Conservation (phyloP, 2,888 invertebrate genomes). For the Trissoscelio sp. region DNA sequence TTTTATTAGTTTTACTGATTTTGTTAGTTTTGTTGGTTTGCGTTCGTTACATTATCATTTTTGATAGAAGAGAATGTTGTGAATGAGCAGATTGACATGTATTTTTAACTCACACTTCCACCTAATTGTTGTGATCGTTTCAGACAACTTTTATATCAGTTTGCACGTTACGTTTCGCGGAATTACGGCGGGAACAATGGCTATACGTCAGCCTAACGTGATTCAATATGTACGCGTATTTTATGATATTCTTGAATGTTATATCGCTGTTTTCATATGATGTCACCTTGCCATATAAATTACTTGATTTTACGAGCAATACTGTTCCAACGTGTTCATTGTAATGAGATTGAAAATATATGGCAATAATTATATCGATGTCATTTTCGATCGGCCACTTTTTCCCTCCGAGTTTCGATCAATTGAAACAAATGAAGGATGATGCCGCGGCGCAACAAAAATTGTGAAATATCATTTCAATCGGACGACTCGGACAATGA, state of each 20-base stretch:
- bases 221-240: constrained; percentile 61
- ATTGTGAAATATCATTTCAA: constrained; percentile 62
- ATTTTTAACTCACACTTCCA: too few species aligned
- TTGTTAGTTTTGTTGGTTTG: too few species aligned
- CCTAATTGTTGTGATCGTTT: too few species aligned
- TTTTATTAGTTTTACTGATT: too few species aligned
- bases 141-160: constrained; percentile 31
- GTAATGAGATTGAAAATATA: constrained; percentile 65
- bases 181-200: constrained; percentile 53
- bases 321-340: constrained; percentile 50
- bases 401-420: background rate
- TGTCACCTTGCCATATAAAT: constrained; percentile 66
- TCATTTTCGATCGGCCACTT: constrained; percentile 35
- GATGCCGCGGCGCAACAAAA: constrained; percentile 31
- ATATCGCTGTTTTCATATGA: constrained; percentile 61
- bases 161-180: constrained; percentile 32
- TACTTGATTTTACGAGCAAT: constrained; percentile 65
- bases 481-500: constrained; percentile 60
- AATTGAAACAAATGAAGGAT: constrained; percentile 40
- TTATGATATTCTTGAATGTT: constrained; percentile 62
- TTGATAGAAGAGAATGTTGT: too few species aligned
- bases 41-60: too few species aligned
- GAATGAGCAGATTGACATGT: too few species aligned
- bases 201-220: constrained; percentile 52
- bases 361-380: constrained; percentile 61